A percentile compares a stretch with the other conserved stretches of the same genome.
These are phyloP conservation scores for Pocota personata DNA, from an alignment of 2,888 invertebrate species.

Conservation along the genomic window DNA sequence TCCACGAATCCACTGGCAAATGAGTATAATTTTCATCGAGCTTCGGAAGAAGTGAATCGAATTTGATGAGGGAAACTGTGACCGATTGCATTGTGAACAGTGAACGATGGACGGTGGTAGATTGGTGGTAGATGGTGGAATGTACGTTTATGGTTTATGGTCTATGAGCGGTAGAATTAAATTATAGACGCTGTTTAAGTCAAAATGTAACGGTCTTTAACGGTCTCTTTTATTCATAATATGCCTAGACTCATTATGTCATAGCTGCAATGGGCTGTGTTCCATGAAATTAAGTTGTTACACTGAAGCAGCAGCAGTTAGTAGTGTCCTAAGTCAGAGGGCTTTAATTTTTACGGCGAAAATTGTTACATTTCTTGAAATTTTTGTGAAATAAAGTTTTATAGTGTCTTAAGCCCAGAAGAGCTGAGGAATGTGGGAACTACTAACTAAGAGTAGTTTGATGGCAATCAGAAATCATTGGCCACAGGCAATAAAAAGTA, in stretches of 20 bases:
- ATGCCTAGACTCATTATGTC: constrained; percentile 38
- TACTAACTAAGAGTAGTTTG: too few relatives aligned
- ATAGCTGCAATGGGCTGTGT: constrained; percentile 23
- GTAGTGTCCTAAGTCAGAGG: constrained; percentile 14
- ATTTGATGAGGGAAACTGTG: constrained; percentile 71
- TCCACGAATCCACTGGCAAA: neutral
- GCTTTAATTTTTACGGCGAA: constrained; percentile 17
- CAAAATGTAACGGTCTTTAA: constrained; percentile 59
- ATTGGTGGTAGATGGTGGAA: constrained; percentile 19
- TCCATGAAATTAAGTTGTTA: constrained; percentile 45
- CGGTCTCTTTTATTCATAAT: constrained; percentile 12
- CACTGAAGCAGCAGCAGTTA: neutral
- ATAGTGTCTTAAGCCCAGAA: too few relatives aligned
- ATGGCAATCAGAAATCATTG: too few relatives aligned
- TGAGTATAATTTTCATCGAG: constrained; percentile 35
- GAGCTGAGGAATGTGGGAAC: too few relatives aligned
- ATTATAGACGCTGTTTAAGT: constrained; percentile 61
- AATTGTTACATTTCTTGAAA: neutral
- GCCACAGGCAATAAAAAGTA: too few relatives aligned
- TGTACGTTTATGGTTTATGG: constrained; percentile 54
- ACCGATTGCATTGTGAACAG: constrained; percentile 48
- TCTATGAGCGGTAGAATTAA: constrained; percentile 61
- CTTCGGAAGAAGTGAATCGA: constrained; percentile 69
- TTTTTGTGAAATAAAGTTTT: too few relatives aligned
- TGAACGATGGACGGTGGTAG: constrained; percentile 2